Percentiles rank a stretch among this genome's conserved stretches.
Evolutionary conservation across 2,113 vertebrate species (phyloP).

Genomic region (Zootoca vivipara): DNA sequence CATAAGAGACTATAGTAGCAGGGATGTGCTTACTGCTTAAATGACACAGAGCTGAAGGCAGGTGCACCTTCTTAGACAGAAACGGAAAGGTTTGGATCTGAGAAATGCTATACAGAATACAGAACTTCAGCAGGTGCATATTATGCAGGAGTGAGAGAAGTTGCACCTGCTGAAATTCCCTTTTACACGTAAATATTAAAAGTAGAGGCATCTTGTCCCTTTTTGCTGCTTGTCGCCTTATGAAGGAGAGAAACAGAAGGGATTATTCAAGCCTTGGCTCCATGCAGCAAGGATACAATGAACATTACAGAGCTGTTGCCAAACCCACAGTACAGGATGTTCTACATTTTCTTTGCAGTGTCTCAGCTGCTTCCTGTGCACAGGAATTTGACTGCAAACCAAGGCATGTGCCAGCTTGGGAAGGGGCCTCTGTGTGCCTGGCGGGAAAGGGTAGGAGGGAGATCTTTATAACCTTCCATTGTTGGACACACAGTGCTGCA

Average conservation of each 20-base stretch:
- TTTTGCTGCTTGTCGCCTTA: background rate
- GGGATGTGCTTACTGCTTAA: background rate
- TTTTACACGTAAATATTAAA: background rate
- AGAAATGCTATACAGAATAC: background rate
- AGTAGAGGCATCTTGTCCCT: background rate
- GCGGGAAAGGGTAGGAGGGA: background rate
- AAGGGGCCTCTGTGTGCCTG: conserved; percentile 6
- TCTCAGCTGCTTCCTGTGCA: background rate
- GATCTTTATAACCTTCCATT: background rate
- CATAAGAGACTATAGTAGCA: background rate
- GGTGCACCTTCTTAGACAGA: background rate
- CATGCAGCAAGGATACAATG: conserved; percentile 5
- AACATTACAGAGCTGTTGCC: conserved; percentile 2
- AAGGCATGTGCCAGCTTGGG: conserved; percentile 17
- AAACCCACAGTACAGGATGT: background rate
- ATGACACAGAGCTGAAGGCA: background rate
- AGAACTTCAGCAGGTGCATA: background rate
- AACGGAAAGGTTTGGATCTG: background rate
- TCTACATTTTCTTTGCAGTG: background rate
- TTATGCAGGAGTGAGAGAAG: background rate
- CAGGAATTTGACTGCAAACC: background rate
- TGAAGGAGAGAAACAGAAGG: background rate
- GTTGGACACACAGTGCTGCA: background rate
- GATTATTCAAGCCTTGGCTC: conserved; percentile 13
- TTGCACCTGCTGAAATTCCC: conserved; percentile 7